Percentiles rank a stretch among this genome's conserved stretches.
Evolutionary conservation across 2,797 vertebrate species (phyloP).

Genomic region (Danio albolineatus): DNA sequence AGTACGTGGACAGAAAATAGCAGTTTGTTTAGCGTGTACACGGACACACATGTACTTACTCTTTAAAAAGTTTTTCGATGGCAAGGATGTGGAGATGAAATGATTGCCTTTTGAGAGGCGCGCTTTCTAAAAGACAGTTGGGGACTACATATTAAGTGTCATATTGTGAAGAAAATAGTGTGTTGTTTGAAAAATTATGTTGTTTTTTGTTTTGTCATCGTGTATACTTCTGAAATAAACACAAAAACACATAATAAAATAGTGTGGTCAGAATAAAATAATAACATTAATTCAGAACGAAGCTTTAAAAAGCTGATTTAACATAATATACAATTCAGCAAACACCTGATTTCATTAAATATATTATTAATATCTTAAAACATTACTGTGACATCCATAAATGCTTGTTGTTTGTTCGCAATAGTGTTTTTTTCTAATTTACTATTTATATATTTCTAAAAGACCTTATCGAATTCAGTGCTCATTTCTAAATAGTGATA

Average conservation of each 20-base stretch:
- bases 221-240: neutral
- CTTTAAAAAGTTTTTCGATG: neutral
- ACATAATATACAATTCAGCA: neutral
- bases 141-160: neutral
- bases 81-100: neutral
- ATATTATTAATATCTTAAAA: too few species aligned
- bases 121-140: neutral
- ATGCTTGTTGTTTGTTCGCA: too few species aligned
- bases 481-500: too few species aligned
- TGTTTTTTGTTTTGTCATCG: neutral
- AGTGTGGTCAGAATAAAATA: neutral
- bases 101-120: neutral
- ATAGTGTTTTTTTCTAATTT: too few species aligned
- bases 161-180: neutral
- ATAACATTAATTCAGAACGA: neutral
- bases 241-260: neutral
- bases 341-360: too few species aligned
- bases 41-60: neutral
- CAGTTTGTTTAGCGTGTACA: neutral
- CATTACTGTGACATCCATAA: too few species aligned
- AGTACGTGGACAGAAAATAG: neutral
- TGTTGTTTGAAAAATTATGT: neutral
- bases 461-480: too few species aligned
- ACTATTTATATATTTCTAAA: too few species aligned
- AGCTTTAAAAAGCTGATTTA: neutral